Conservation (phyloP, 2,113 vertebrate species). For the Periophthalmus modestus region DNA sequence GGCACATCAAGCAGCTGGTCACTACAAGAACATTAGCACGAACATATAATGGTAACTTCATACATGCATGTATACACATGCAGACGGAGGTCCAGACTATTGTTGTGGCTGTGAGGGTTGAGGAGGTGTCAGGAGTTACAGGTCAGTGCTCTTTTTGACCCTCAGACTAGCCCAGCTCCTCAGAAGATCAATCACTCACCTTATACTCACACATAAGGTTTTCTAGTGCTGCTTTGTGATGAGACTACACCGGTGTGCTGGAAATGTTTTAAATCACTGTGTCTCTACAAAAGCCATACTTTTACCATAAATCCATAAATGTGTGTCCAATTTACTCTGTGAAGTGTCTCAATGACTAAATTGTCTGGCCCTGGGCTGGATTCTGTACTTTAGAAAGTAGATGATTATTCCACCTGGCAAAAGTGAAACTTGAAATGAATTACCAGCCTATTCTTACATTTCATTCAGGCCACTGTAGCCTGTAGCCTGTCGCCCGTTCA, state of each 20-base stretch:
- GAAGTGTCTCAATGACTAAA: slow-evolving; percentile 45
- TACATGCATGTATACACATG: slow-evolving; percentile 24
- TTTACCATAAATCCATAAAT: slow-evolving; percentile 11
- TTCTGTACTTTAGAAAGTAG: slow-evolving; percentile 26
- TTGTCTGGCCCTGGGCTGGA: slow-evolving; percentile 30
- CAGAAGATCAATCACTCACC: slow-evolving; percentile 41
- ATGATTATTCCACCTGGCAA: slow-evolving; percentile 49
- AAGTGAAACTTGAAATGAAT: slow-evolving; percentile 58
- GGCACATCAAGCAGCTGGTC: slow-evolving; percentile 61
- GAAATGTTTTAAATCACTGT: slow-evolving; percentile 12
- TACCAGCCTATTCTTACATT: slow-evolving; percentile 59
- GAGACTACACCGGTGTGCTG: slow-evolving; percentile 23
- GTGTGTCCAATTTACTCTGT: slow-evolving; percentile 6
- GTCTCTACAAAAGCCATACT: background rate
- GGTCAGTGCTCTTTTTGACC: slow-evolving; percentile 45
- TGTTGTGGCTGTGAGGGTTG: slow-evolving; percentile 33
- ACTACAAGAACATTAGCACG: slow-evolving; percentile 37
- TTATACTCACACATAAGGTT: slow-evolving; percentile 7
- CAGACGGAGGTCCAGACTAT: slow-evolving; percentile 25
- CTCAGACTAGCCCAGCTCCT: slow-evolving; percentile 39
- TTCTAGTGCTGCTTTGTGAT: background rate
- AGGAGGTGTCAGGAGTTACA: slow-evolving; percentile 34
- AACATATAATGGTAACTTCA: slow-evolving; percentile 27
- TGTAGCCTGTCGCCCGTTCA: slow-evolving; percentile 50
- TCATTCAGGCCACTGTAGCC: slow-evolving; percentile 54